phyloP scores from a whole-genome alignment of 2,113 vertebrate species.

The Leucoraja erinaceus region DNA sequence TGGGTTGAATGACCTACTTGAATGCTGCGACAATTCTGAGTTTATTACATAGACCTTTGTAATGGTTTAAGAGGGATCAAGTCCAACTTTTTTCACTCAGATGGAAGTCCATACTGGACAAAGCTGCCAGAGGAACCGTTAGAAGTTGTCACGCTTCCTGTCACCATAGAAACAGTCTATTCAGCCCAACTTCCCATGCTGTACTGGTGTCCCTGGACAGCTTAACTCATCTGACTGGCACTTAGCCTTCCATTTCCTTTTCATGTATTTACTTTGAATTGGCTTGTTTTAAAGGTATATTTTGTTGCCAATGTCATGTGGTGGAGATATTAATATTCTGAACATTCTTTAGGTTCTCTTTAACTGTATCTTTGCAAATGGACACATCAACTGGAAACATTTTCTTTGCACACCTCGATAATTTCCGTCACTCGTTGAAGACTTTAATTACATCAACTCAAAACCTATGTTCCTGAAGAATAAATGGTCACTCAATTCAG shows the following conservation, averaged over 20 bases:
- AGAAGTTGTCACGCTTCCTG: too few relatives aligned
- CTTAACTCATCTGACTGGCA: neutral
- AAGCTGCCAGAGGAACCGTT: too few relatives aligned
- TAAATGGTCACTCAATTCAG: too few relatives aligned
- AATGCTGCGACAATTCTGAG: too few relatives aligned
- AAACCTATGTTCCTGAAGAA: neutral
- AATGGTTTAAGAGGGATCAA: too few relatives aligned
- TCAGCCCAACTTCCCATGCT: too few relatives aligned
- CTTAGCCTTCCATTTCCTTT: neutral
- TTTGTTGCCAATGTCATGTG: neutral
- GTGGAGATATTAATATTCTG: neutral
- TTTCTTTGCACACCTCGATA: neutral
- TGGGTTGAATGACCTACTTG: too few relatives aligned
- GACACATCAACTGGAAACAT: neutral
- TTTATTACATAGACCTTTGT: neutral
- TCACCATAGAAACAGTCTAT: neutral
- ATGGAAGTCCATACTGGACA: too few relatives aligned
- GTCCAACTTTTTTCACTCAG: too few relatives aligned
- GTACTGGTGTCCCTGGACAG: neutral
- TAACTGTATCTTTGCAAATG: neutral
- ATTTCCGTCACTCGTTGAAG: neutral
- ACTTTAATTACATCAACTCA: neutral
- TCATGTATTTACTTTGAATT: too few relatives aligned
- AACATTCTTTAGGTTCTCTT: neutral
- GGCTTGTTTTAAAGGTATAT: too few relatives aligned